Percentiles rank a stretch among this genome's conserved stretches.
Conservation (phyloP, 2,797 vertebrate species). For the Gymnoscopelus microlampas region DNA sequence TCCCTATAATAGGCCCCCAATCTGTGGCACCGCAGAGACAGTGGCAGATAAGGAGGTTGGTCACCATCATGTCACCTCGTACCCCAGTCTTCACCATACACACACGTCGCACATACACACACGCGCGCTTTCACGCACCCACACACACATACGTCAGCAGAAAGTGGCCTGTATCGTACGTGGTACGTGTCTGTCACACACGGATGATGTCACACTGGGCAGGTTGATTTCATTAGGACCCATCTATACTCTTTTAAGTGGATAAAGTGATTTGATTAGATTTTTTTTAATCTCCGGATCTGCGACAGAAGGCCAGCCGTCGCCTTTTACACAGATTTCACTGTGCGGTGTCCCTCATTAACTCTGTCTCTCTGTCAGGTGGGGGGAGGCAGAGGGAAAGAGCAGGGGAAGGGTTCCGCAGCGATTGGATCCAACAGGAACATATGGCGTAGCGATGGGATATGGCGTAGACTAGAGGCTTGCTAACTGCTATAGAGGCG, state of each 20-base stretch:
- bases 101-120: background rate
- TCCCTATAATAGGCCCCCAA: constrained; percentile 41
- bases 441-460: constrained; percentile 59
- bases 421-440: constrained; percentile 43
- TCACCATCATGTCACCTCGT: constrained; percentile 35
- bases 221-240: constrained; percentile 64
- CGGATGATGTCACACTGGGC: constrained; percentile 60
- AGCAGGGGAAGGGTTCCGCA: background rate
- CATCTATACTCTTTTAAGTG: constrained; percentile 38
- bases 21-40: background rate
- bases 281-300: constrained; percentile 32
- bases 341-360: constrained; percentile 58
- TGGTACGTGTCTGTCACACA: constrained; percentile 45
- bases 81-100: constrained; percentile 12
- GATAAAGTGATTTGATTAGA: constrained; percentile 26
- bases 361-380: constrained; percentile 46
- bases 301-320: constrained; percentile 11
- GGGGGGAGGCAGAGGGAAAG: constrained; percentile 15
- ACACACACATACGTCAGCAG: constrained; percentile 61
- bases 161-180: constrained; percentile 30
- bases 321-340: constrained; percentile 59
- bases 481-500: constrained; percentile 19
- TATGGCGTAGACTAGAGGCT: background rate
- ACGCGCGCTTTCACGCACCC: background rate
- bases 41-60: constrained; percentile 22